Evolutionary conservation across 2,888 invertebrate species (phyloP).

Genomic region (Monopis laevigella): DNA sequence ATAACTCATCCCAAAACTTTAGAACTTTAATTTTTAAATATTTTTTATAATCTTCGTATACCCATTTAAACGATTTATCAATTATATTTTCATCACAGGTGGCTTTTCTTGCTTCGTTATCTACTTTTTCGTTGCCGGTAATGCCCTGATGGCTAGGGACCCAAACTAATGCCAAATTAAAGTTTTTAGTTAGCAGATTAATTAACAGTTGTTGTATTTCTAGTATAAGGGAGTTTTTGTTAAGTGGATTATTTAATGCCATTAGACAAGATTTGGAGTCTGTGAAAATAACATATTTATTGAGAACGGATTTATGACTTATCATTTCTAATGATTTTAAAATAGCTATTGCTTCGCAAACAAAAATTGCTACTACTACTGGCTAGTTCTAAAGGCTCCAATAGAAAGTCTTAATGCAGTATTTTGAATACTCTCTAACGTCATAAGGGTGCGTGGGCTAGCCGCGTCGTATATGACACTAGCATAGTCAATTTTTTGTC

Average conservation of each 20-base stretch:
- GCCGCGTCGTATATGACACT: constrained; percentile 16
- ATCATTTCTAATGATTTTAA: constrained; percentile 8
- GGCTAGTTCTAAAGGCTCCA: constrained; percentile 1
- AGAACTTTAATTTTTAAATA: too few relatives aligned
- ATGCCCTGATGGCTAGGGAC: too few relatives aligned
- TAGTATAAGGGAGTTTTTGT: not conserved
- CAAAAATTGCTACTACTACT: constrained; percentile 4
- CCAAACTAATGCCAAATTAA: too few relatives aligned
- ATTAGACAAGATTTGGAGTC: constrained; percentile 11
- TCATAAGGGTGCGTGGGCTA: not conserved
- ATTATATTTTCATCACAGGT: too few relatives aligned
- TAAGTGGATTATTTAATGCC: constrained; percentile 2
- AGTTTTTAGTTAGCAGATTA: too few relatives aligned
- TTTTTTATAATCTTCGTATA: too few relatives aligned
- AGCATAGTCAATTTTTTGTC: constrained; percentile 18
- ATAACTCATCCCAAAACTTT: too few relatives aligned
- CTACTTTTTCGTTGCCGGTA: too few relatives aligned
- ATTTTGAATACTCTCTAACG: constrained; percentile 1
- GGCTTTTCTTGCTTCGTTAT: too few relatives aligned
- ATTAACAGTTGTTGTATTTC: constrained; percentile 11
- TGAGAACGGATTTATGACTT: too few relatives aligned
- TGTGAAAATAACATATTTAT: constrained; percentile 9
- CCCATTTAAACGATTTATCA: too few relatives aligned
- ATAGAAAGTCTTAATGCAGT: constrained; percentile 2
- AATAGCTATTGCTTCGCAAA: constrained; percentile 9